These are phyloP conservation scores for Procavia capensis DNA, from an alignment of 2,113 vertebrate species.

Conservation along the genomic window DNA sequence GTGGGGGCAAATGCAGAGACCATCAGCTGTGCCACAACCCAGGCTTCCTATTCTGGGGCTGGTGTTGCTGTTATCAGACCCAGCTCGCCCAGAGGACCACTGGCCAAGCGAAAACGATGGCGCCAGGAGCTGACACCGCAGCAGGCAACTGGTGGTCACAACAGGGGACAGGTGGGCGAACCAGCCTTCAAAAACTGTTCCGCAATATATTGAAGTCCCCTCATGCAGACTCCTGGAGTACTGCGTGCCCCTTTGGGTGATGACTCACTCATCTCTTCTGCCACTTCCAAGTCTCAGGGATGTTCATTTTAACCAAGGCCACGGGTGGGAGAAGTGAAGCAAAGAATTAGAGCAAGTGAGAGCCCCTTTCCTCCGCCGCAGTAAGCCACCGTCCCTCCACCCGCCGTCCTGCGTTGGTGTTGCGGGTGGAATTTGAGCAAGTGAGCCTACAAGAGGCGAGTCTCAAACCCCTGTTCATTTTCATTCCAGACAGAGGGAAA, in stretches of 20 bases:
- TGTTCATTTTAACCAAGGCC: slow-evolving; percentile 19
- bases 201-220: neutral
- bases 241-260: neutral
- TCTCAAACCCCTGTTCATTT: neutral
- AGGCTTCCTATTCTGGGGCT: neutral
- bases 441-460: neutral
- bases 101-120: neutral
- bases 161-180: neutral
- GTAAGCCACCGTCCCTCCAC: no score
- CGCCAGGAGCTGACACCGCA: neutral
- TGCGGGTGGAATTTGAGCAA: no score
- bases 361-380: no score
- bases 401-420: no score
- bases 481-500: neutral
- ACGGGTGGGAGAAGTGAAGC: neutral
- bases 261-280: neutral
- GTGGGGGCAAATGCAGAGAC: neutral
- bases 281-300: neutral
- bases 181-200: no score
- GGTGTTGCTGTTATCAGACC: neutral
- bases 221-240: neutral
- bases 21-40: neutral
- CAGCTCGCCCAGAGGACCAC: neutral
- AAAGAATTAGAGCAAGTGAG: no score
- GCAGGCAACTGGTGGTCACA: fast-evolving